These are phyloP conservation scores for Taurulus bubalis DNA, from an alignment of 2,113 vertebrate species.

Conservation along the genomic window DNA sequence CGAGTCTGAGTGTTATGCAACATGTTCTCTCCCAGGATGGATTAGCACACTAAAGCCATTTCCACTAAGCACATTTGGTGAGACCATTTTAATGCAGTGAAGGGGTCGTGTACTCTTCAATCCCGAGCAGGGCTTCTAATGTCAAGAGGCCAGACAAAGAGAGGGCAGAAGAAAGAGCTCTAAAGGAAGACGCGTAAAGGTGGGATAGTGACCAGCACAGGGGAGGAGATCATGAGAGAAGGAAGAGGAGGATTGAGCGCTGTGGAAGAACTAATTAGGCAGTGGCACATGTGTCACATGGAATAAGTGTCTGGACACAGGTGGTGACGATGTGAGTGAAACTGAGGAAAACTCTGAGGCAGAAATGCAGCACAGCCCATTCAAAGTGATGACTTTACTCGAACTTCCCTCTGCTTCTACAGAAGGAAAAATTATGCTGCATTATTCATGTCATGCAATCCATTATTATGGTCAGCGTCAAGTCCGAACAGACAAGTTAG, in stretches of 20 bases:
- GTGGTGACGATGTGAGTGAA: neutral
- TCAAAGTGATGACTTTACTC: constrained; percentile 9
- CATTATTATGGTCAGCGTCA: constrained; percentile 16
- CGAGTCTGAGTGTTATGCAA: constrained; percentile 60
- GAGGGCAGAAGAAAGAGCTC: neutral
- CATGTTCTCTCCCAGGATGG: constrained; percentile 59
- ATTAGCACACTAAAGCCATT: constrained; percentile 69
- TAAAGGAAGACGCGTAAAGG: neutral
- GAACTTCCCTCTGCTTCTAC: neutral
- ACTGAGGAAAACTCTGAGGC: neutral
- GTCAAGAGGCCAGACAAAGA: constrained; percentile 51
- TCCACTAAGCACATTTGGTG: constrained; percentile 64
- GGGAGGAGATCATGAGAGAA: neutral
- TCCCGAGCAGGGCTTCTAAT: constrained; percentile 23
- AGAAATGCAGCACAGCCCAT: constrained; percentile 19
- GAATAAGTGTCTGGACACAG: neutral
- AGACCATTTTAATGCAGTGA: constrained; percentile 64
- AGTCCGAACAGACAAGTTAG: constrained; percentile 9
- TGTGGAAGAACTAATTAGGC: neutral
- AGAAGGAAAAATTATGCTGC: constrained; percentile 7
- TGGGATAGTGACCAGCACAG: neutral
- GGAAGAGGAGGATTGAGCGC: neutral
- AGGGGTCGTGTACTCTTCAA: constrained; percentile 31
- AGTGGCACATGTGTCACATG: neutral
- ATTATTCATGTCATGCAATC: constrained; percentile 6